Evolutionary conservation across 2,888 invertebrate species (phyloP), one percentile per base, ranked within the genome.

Genomic region (Cremastobaeus sp.): DNA sequence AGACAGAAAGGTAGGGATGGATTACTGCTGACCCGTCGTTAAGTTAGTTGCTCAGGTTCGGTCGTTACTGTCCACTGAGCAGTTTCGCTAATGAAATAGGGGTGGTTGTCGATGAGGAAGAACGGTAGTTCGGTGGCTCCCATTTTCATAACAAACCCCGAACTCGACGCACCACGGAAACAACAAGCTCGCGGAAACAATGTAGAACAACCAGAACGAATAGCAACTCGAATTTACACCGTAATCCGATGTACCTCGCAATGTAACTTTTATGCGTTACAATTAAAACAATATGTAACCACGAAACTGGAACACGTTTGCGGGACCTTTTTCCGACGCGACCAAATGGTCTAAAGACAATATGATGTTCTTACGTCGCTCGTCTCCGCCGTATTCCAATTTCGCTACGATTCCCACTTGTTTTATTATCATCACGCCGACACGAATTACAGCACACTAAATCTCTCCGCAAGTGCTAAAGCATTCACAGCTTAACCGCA

Each of bases 51-150:
- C 71, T 75, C 77, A 75, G 82, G 79, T 79, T 82, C 78, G 59
- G 79, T 71, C 73, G 80, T 77, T 78, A 68, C 80, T 80, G 78
- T 79, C 77, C 76, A 52, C 77, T 70, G 78, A 77, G 77, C 79
- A 85, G 85, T 85, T 84, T 80, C 78, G 79, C 84, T 85, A 85
- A 86, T 86, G 85, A 85, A 85, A 84, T 82, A 71, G 71, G 74
- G 76, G 59, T 65, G 65, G 73, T 66, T 74, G 57, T 41, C 68
- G 62, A 71, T 54, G 66, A 64, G 70, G 74, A 75, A 77, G 76
- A 79, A 78, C 74, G 74, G 69, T 59, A 60, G 52, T 74, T 64
- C 47, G 47, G 25, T 47, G 47, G 14, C 17, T 50, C 20, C 55
- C 59, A 21, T 62, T 72, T 72, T 66, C 66, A 66, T 72, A 66